Base-by-base conservation (phyloP, 64 coral and sea anemone genomes). In the Montipora cactus region DNA sequence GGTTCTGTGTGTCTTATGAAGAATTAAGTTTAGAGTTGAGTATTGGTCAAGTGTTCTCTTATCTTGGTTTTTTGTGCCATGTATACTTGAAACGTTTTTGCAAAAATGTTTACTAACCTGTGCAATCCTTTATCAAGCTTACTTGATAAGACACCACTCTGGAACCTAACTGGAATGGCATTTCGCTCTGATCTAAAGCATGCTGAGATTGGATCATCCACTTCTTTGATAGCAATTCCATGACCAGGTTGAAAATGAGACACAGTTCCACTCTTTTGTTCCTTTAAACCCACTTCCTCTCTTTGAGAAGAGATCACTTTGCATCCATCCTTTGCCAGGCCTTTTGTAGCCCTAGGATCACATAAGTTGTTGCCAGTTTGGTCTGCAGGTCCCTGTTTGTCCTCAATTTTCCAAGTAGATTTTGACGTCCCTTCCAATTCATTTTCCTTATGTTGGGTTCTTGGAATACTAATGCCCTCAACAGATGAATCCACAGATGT, bases 151-250 rank as follows among this genome's bases (percentile, higher is more conserved):
- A 51, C n/a, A 50, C 22, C 66, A 51, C 82, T 71, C 0, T 86
- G 82, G 3, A 64, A 64, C 9, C 44, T 22, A 8, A 13, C 15
- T 49, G 66, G 66, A 70, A 22, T 11, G 47, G 49, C 37, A 15
- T 18, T 86, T 44, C n/a, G 62, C 67, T 86, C 82, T 22, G 66
- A 71, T 3, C 13, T 50, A 67, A 86, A 86, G 45, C 67, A 86
- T 16, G 21, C 18, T 4, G 82, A 86, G 11, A 86, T 12, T 21
- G 64, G 18, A 50, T 86, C 82, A n/a, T 37, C 46, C 7, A n/a
- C 82, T 47, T 72, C 18, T 44, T 71, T 72, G 44, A 86, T 86
- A 9, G 45, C 3, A 23, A 86, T 15, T 71, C 16, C 68, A 20
- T 12, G 9, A 11, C 82, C 66, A 86, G 82, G 82, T 21, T 5